Percentiles rank a stretch among this genome's conserved stretches.
phyloP scores from a whole-genome alignment of 2,888 invertebrate genomes.

The Hypsopygia costalis region DNA sequence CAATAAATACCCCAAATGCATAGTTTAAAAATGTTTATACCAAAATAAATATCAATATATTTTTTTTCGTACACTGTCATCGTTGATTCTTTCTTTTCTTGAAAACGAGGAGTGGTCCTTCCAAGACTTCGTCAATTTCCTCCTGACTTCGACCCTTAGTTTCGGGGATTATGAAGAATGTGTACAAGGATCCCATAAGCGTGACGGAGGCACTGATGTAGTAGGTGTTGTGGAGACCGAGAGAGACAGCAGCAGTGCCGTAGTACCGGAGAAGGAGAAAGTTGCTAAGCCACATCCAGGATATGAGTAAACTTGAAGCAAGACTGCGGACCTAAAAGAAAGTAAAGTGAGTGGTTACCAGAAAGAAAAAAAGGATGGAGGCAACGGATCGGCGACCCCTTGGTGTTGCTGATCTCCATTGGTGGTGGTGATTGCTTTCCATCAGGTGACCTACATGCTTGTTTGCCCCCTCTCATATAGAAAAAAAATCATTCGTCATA shows the following conservation, averaged over 20 bases:
- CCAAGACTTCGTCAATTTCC: slow-evolving; percentile 53
- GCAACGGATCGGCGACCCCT: too few relatives aligned
- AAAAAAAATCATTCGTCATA: too few relatives aligned
- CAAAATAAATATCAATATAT: slow-evolving; percentile 19
- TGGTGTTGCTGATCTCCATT: too few relatives aligned
- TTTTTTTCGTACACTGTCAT: slow-evolving; percentile 47
- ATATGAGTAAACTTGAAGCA: slow-evolving; percentile 66
- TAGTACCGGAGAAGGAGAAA: slow-evolving; percentile 69
- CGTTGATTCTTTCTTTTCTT: slow-evolving; percentile 38
- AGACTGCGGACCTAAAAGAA: slow-evolving; percentile 57
- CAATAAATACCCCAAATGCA: too few relatives aligned
- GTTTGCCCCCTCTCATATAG: too few relatives aligned
- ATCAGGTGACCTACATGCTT: too few relatives aligned
- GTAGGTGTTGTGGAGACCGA: slow-evolving; percentile 65
- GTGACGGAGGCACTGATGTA: slow-evolving; percentile 63
- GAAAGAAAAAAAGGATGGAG: too few relatives aligned
- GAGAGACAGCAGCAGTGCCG: slow-evolving; percentile 48
- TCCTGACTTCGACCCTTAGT: slow-evolving; percentile 60
- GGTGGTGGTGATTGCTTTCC: too few relatives aligned
- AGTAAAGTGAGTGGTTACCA: too few relatives aligned
- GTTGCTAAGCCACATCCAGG: slow-evolving; percentile 71
- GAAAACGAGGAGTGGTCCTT: slow-evolving; percentile 49
- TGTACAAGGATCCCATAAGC: slow-evolving; percentile 56
- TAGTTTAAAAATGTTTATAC: too few relatives aligned
- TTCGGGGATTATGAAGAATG: slow-evolving; percentile 53